A percentile compares a stretch with the other conserved stretches of the same genome.
Evolutionary conservation across 2,888 invertebrate genomes (phyloP).

Genomic region (Torymus aiolomorphi): DNA sequence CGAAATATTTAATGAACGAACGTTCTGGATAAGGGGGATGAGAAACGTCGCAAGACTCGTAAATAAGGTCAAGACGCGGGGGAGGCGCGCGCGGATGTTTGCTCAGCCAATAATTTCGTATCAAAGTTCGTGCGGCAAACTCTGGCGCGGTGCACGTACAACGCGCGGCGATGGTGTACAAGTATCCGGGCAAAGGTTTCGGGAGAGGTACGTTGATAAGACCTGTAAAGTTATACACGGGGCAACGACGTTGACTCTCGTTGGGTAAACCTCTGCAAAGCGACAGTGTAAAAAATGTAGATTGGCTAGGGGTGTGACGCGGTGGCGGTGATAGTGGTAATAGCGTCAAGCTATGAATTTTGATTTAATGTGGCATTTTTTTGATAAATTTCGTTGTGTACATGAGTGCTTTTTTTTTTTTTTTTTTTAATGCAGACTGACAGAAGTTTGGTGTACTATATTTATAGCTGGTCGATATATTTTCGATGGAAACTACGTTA

Average conservation of each 20-base stretch:
- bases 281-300: not conserved
- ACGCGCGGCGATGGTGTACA: too few relatives aligned
- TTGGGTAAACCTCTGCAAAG: too few relatives aligned
- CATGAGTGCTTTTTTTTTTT: too few relatives aligned
- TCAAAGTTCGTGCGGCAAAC: constrained; percentile 32
- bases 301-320: not conserved
- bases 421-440: too few relatives aligned
- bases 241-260: not conserved
- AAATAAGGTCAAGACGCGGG: constrained; percentile 18
- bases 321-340: too few relatives aligned
- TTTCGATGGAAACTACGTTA: too few relatives aligned
- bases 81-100: not conserved
- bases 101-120: constrained; percentile 38
- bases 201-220: constrained; percentile 7
- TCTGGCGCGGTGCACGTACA: not conserved
- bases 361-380: too few relatives aligned
- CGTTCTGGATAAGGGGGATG: not conserved
- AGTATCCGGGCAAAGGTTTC: not conserved
- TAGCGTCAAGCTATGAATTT: too few relatives aligned
- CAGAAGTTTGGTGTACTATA: too few relatives aligned
- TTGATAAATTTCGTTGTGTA: too few relatives aligned
- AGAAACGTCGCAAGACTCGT: not conserved
- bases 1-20: constrained; percentile 27
- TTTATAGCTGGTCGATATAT: too few relatives aligned
- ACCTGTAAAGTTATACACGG: constrained; percentile 21